A percentile compares a stretch with the other conserved stretches of the same genome.
phyloP scores from a whole-genome alignment of 2,797 vertebrate genomes.

The Acrossocheilus fasciatus region DNA sequence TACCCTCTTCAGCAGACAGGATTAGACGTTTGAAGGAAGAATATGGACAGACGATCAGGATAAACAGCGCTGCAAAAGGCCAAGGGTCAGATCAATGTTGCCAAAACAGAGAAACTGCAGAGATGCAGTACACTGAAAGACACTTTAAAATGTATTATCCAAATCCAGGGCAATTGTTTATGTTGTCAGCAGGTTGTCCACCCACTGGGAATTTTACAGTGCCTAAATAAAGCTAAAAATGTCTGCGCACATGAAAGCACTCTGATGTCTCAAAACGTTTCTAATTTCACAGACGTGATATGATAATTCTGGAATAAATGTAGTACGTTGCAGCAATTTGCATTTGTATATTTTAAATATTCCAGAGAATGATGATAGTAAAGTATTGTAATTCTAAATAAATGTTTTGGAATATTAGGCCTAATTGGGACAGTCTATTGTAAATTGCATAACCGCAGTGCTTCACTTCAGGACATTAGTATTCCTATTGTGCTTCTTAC shows the following conservation, averaged over 20 bases:
- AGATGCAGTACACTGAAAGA: background rate
- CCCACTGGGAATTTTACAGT: conserved; percentile 24
- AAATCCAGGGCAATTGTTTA: conserved; percentile 20
- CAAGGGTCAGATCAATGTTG: conserved; percentile 1
- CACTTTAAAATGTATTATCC: conserved; percentile 16
- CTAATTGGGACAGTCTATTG: conserved; percentile 28
- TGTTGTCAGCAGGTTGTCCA: conserved; percentile 32
- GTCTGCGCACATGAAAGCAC: conserved; percentile 9
- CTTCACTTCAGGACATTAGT: conserved; percentile 51
- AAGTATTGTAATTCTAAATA: conserved; percentile 9
- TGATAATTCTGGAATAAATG: conserved; percentile 1
- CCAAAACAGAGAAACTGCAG: background rate
- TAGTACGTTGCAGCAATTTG: background rate
- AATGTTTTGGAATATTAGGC: conserved; percentile 18
- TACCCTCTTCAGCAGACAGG: conserved; percentile 39
- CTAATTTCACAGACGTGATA: background rate
- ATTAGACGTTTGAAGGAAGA: conserved; percentile 12
- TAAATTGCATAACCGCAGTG: conserved; percentile 33
- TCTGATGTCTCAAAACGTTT: conserved; percentile 24
- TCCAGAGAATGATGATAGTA: background rate
- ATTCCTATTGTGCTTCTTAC: conserved; percentile 53
- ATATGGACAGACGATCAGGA: conserved; percentile 12
- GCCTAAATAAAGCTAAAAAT: conserved; percentile 30
- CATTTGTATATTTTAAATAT: background rate
- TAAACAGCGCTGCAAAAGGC: background rate